Conservation (phyloP, 2,797 vertebrate species). For the Falco biarmicus region DNA sequence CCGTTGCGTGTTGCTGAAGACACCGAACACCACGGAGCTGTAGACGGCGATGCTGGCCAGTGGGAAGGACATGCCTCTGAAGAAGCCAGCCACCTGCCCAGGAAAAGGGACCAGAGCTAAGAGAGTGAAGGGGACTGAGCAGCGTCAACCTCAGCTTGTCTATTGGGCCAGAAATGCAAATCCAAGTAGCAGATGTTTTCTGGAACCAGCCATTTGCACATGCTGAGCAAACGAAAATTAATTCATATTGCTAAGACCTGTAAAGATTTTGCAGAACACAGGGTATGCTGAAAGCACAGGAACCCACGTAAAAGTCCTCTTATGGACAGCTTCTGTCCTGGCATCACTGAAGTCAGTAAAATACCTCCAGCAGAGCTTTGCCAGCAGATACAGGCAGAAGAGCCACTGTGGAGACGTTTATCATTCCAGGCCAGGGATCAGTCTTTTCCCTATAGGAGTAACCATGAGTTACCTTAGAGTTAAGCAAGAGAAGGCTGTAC, state of each 20-base stretch:
- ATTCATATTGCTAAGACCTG: not conserved
- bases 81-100: constrained; percentile 88
- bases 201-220: not conserved
- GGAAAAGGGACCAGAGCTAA: not conserved
- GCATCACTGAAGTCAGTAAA: not conserved
- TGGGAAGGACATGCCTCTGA: constrained; percentile 97
- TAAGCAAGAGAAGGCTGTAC: not conserved
- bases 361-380: not conserved
- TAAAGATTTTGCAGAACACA: not conserved
- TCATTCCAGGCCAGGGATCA: not conserved
- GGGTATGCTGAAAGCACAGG: not conserved
- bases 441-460: not conserved
- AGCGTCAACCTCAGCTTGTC: not conserved
- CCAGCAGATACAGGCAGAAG: not conserved
- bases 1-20: constrained; percentile 89
- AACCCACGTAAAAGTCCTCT: accelerated
- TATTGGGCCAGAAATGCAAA: not conserved
- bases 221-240: not conserved
- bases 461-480: not conserved
- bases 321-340: not conserved
- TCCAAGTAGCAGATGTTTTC: not conserved
- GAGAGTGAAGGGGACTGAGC: not conserved
- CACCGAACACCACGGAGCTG: constrained; percentile 92
- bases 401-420: not conserved
- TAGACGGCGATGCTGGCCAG: constrained; percentile 90